These are phyloP conservation scores for Troides aeacus DNA, from an alignment of 2,888 invertebrate genomes.

Conservation along the genomic window DNA sequence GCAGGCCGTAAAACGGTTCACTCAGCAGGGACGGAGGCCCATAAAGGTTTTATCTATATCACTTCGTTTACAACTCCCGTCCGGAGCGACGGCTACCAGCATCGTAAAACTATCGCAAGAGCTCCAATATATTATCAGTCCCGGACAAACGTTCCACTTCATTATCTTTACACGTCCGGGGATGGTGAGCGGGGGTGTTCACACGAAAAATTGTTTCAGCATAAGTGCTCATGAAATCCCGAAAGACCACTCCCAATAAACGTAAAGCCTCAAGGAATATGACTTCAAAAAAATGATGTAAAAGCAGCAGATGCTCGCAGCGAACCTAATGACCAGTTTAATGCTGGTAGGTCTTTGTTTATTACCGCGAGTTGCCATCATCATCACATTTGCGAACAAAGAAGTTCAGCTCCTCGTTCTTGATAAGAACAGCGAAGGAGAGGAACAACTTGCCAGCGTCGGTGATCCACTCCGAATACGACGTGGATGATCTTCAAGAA, in stretches of 20 bases:
- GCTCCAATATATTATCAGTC: conserved; percentile 11
- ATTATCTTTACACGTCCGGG: conserved; percentile 21
- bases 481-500: too few species aligned
- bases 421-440: too few species aligned
- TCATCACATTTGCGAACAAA: too few species aligned
- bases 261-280: too few species aligned
- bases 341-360: too few species aligned
- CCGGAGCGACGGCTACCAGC: conserved; percentile 14
- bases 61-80: conserved; percentile 20
- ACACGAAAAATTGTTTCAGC: conserved; percentile 2
- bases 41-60: conserved; percentile 29
- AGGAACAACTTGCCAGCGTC: too few species aligned
- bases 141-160: conserved; percentile 9
- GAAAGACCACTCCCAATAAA: neutral
- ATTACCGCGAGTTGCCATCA: too few species aligned
- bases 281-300: too few species aligned
- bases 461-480: too few species aligned
- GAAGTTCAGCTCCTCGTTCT: too few species aligned
- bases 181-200: conserved; percentile 1
- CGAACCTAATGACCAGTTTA: too few species aligned
- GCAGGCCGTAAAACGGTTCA: conserved; percentile 12
- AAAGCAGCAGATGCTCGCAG: too few species aligned
- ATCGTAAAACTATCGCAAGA: conserved; percentile 25
- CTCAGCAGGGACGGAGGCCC: conserved; percentile 7
- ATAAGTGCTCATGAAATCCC: conserved; percentile 1